Base-by-base conservation (phyloP, 2,888 invertebrate species). In the Macaria notata region DNA sequence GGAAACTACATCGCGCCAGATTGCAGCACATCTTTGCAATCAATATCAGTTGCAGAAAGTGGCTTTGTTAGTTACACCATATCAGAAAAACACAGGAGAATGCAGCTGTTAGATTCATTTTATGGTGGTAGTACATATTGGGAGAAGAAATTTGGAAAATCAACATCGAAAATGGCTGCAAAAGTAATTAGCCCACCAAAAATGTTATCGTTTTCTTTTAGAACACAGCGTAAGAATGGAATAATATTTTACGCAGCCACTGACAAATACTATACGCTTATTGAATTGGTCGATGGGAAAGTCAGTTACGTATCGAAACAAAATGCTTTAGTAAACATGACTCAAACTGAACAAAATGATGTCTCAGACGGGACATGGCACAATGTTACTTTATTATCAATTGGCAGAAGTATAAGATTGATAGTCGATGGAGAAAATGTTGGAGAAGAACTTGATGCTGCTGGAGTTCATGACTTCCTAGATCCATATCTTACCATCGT, bases 291-390 rank as follows among this genome's bases (percentile, higher is more conserved):
- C 44, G 93, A 94, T 62, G 97, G 97, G 1, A 95, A 95, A 74
- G 87, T 98, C 36, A 92, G 94, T 39, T 98, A 98, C 75, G 94
- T 94, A 36, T 97, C 98, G 3, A 94, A 95, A 76, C 93, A 96
- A 69, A 95, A 95, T 53, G 93, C 94, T 5, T 86, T 95, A 0
- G 95, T 98, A 0, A 97, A 97, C 75, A 97, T 98, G 96, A 96
- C 95, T 1, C 94, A 95, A 60, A 79, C 92, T 1, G 92, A 93
- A 64, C 92, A 93, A 44, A 88, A 84, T 46, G 88, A 89, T 47
- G 87, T 98, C 0, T 93, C 95, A 8, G 97, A 98, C 86, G 98
- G 98, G 4, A 92, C 92, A 51, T 98, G 98, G 98, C 98, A 98
- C 79, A 97, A 96, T 75, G 88, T 98, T 4, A 96, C 96, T 0